Percentiles rank a stretch among this genome's conserved stretches.
Conservation (phyloP, 2,113 vertebrate genomes). For the Eurypyga helias region DNA sequence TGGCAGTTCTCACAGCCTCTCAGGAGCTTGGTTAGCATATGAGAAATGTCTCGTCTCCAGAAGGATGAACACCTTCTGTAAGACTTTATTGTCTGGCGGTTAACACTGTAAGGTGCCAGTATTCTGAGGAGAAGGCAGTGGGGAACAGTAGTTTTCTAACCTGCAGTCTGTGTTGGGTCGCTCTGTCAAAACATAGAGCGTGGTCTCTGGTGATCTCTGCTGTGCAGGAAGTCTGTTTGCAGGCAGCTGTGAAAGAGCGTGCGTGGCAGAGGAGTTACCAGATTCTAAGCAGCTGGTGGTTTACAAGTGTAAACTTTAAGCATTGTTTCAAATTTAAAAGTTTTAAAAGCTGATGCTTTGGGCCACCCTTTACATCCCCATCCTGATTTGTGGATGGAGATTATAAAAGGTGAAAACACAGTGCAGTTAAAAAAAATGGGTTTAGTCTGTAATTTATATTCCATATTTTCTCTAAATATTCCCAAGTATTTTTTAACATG, state of each 20-base stretch:
- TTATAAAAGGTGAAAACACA: neutral
- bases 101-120: neutral
- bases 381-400: neutral
- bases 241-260: neutral
- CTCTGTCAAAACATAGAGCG: neutral
- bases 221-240: neutral
- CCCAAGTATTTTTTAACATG: neutral
- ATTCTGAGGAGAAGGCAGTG: neutral
- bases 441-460: neutral
- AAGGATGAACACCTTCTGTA: neutral
- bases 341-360: neutral
- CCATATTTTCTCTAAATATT: neutral
- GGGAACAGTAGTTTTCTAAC: neutral
- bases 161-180: neutral
- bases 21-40: neutral
- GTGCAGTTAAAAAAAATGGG: neutral
- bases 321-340: too few relatives aligned
- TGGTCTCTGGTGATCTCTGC: neutral
- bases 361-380: neutral
- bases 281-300: neutral
- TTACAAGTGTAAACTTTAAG: neutral
- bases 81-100: neutral
- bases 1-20: neutral
- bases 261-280: neutral
- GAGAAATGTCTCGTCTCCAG: neutral